A percentile compares a stretch with the other conserved stretches of the same genome.
Evolutionary conservation across 30 jellyfish, hydroid and myxozoan species (phyloP).

Genomic region (Hydra vulgaris): DNA sequence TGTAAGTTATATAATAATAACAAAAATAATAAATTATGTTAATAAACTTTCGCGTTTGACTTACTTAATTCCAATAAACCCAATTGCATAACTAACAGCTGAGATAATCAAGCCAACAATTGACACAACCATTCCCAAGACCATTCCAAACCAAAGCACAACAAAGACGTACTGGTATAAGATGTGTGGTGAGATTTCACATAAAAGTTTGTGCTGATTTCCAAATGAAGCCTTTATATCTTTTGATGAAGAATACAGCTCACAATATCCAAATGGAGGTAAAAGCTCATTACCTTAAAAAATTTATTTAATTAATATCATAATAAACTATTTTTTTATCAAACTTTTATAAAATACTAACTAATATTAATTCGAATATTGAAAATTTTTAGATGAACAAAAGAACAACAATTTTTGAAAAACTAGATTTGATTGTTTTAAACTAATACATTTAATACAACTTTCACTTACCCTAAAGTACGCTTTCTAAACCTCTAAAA

Average conservation of each 20-base stretch:
- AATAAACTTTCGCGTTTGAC: no score
- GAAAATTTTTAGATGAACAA: no score
- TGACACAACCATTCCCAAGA: not conserved
- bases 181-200: slow-evolving; percentile 1
- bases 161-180: slow-evolving; percentile 2
- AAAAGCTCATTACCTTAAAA: not conserved
- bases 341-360: no score
- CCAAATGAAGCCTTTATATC: not conserved
- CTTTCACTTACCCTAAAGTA: no score
- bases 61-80: slow-evolving; percentile 1
- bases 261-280: slow-evolving; percentile 11
- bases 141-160: slow-evolving; percentile 5
- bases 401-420: no score
- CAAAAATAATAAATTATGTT: no score
- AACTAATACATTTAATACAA: no score
- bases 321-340: no score
- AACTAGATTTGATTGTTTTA: no score
- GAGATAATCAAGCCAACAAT: not conserved
- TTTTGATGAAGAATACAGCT: not conserved
- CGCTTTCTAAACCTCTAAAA: no score
- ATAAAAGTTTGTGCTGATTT: not conserved
- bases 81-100: not conserved
- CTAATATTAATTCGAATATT: no score
- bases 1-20: no score
- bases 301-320: not conserved